A percentile compares a stretch with the other conserved stretches of the same genome.
Evolutionary conservation across 2,888 invertebrate species (phyloP).

Genomic region (Lithophane leautieri): DNA sequence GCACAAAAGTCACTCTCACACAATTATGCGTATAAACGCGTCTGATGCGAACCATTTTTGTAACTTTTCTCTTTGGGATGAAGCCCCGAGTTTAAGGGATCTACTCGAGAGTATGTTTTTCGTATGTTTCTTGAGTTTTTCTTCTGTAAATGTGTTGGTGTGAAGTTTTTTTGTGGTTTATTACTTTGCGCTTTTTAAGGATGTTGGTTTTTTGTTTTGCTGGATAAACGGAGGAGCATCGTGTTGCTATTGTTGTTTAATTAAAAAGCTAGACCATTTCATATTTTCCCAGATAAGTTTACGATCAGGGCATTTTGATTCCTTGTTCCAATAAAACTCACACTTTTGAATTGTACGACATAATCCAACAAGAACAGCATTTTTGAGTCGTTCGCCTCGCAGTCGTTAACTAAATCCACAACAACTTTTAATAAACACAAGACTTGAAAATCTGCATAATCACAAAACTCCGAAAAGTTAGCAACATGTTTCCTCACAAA

Average conservation of each 20-base stretch:
- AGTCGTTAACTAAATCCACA: neutral
- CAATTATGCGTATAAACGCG: slow-evolving; percentile 75
- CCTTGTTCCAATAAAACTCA: neutral
- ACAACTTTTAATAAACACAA: slow-evolving; percentile 28
- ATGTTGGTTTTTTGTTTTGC: slow-evolving; percentile 42
- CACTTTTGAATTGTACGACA: neutral
- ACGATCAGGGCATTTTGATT: neutral
- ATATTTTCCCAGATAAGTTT: neutral
- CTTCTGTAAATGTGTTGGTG: slow-evolving; percentile 51
- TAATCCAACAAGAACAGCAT: neutral
- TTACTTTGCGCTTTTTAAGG: slow-evolving; percentile 43
- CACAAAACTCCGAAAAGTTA: slow-evolving; percentile 42
- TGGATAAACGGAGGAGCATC: slow-evolving; percentile 13
- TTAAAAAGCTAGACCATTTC: neutral
- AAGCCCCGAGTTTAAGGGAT: slow-evolving; percentile 59
- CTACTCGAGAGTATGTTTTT: slow-evolving; percentile 53
- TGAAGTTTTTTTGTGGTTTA: slow-evolving; percentile 62
- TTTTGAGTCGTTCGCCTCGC: neutral
- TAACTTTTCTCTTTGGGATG: slow-evolving; percentile 64
- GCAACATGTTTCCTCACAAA: slow-evolving; percentile 28
- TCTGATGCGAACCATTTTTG: slow-evolving; percentile 66
- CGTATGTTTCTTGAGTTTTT: slow-evolving; percentile 51
- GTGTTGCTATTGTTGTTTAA: neutral
- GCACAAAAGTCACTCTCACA: slow-evolving; percentile 65
- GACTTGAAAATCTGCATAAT: slow-evolving; percentile 31